phyloP scores from a whole-genome alignment of 2,888 invertebrate species.

The Leptothorax acervorum region DNA sequence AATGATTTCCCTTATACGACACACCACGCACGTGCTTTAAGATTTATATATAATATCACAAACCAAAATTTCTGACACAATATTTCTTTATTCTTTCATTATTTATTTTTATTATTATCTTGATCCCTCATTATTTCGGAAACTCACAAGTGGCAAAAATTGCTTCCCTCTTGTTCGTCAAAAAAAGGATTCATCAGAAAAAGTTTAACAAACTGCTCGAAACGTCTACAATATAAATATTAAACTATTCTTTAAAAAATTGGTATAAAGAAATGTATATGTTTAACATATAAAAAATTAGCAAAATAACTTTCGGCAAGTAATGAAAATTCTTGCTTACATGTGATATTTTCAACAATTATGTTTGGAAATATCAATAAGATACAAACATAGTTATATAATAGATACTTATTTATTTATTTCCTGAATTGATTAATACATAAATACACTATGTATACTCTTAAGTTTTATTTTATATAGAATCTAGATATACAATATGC shows the following conservation, averaged over 20 bases:
- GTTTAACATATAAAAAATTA: not conserved
- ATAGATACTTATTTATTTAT: conserved; percentile 8
- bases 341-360: not conserved
- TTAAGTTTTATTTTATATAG: not conserved
- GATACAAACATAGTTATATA: not conserved
- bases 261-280: not conserved
- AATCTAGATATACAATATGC: conserved; percentile 3
- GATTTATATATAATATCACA: not conserved
- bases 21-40: not conserved
- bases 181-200: not conserved
- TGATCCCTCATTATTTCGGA: not conserved
- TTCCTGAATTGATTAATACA: conserved; percentile 5
- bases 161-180: not conserved
- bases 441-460: not conserved
- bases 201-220: not conserved
- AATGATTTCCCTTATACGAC: not conserved
- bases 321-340: not conserved
- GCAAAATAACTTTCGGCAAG: not conserved
- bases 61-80: not conserved
- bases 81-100: not conserved
- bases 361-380: not conserved
- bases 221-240: not conserved
- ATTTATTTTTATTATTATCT: not conserved
- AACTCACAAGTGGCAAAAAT: not conserved
- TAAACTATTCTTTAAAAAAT: not conserved